A percentile compares a stretch with the other conserved stretches of the same genome.
Conservation (phyloP, 2,888 invertebrate genomes). For the Erebia ligea region DNA sequence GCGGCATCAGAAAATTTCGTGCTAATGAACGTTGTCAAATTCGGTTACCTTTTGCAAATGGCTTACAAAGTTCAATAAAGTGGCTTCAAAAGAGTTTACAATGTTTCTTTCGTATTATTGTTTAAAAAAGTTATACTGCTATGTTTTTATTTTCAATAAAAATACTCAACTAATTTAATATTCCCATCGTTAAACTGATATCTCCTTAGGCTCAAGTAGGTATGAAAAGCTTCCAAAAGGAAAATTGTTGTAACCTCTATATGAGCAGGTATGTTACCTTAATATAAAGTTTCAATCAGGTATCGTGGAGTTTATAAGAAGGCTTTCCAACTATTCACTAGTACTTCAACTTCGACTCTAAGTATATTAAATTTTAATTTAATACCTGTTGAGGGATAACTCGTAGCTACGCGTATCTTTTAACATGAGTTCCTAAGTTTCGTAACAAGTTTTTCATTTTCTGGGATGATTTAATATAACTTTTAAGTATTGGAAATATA, state of each 20-base stretch:
- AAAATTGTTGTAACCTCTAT: background rate
- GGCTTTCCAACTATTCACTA: constrained; percentile 23
- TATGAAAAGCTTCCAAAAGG: background rate
- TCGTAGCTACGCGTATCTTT: constrained; percentile 12
- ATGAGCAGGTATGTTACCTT: background rate
- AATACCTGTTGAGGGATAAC: constrained; percentile 24
- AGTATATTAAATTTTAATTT: constrained; percentile 37
- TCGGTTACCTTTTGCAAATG: constrained; percentile 21
- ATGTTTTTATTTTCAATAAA: no score
- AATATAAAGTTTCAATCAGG: constrained; percentile 7
- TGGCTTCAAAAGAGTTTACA: constrained; percentile 7
- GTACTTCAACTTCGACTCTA: no score
- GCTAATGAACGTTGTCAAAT: constrained; percentile 26
- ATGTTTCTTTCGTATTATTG: background rate
- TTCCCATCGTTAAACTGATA: no score
- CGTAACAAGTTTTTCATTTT: constrained; percentile 21
- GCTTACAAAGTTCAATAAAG: constrained; percentile 18
- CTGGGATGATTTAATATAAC: constrained; percentile 22
- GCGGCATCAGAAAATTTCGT: constrained; percentile 30
- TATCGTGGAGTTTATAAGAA: constrained; percentile 8
- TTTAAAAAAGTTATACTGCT: background rate
- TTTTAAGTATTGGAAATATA: constrained; percentile 13
- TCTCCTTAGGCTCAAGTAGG: no score
- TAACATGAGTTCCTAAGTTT: constrained; percentile 18
- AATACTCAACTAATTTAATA: no score